Evolutionary conservation across 1,140 invertebrate genomes (phyloP).

Genomic region (Polypedilum pembai): DNA sequence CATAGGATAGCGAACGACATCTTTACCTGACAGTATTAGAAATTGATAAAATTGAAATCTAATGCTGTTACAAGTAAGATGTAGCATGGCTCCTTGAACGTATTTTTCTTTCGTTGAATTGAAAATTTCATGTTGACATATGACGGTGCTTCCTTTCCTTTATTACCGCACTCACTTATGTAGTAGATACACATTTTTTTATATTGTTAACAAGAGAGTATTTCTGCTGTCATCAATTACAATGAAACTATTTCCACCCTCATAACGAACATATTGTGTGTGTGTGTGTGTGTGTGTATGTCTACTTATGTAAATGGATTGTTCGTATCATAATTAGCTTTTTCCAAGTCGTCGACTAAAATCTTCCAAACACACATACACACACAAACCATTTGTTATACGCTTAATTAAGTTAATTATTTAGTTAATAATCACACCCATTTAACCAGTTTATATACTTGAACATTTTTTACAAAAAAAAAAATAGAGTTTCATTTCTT

Average conservation of each 20-base stretch:
- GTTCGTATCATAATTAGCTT: background rate
- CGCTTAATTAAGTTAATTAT: conserved; percentile 26
- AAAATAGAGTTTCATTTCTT: background rate
- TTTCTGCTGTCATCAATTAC: conserved; percentile 1
- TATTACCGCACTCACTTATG: background rate
- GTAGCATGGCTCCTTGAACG: conserved; percentile 19
- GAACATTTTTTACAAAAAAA: too few species aligned
- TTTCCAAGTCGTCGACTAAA: background rate
- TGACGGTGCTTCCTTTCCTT: background rate
- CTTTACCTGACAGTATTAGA: conserved; percentile 28
- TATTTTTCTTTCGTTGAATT: background rate
- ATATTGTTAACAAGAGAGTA: conserved; percentile 3
- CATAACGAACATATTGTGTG: background rate
- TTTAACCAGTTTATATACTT: conserved; percentile 21
- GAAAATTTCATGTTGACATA: background rate
- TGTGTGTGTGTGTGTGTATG: too few species aligned
- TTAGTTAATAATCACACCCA: conserved; percentile 28
- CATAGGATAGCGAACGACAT: conserved; percentile 16
- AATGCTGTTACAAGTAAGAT: conserved; percentile 28
- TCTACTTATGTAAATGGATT: background rate
- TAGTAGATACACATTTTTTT: background rate
- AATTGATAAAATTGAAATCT: conserved; percentile 2
- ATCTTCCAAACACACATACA: background rate
- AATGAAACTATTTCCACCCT: conserved; percentile 15
- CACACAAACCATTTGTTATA: background rate